Evolutionary conservation across 2,113 vertebrate species (phyloP), one percentile per base, ranked within the genome.

Genomic region (Lynx canadensis): DNA sequence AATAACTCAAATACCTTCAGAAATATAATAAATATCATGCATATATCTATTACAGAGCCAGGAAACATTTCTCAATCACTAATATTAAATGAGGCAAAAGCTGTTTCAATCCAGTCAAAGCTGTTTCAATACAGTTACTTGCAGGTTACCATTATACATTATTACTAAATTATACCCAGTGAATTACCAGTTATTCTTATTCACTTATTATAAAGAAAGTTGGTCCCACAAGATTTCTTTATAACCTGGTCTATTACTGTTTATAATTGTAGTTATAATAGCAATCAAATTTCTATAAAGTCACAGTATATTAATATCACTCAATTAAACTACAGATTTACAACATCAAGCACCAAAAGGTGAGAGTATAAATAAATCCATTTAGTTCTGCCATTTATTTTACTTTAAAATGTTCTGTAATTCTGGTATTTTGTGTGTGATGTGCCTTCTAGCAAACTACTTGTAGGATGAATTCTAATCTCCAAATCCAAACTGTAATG

Each of bases 351-450:
- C 29, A 89, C 19, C 38, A 82, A 57, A 89, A 71, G 11, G 3
- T 91, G 33, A 97, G 19, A 23, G 4, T 27, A 81, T 63, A 68
- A 97, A 66, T 12, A 93, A 91, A 89, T 78, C 93, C 31, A 96
- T 90, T 80, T 78, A 80, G 38, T 78, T 69, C 36, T 94, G 21
- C 1, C 69, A 84, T 8, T 97, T 85, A 93, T 68, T 94, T 97
- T 94, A 88, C 31, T 84, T 87, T 88, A 76, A 97, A 84, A 38
- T 38, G 6, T 95, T 87, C 69, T 52, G 3, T 68, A 73, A 81
- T 89, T 89, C 33, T 48, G 16, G 1, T 60, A 60, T 5, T 50
- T 81, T 65, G 31, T 74, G 5, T 88, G 3, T 82, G 69, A 89
- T 87, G 27, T 33, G 4, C 33, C 94, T 63, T 69, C 27, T 89